Evolutionary conservation across 2,888 invertebrate genomes (phyloP), one percentile per base, ranked within the genome.

Genomic region (Amphipyra tragopoginis): DNA sequence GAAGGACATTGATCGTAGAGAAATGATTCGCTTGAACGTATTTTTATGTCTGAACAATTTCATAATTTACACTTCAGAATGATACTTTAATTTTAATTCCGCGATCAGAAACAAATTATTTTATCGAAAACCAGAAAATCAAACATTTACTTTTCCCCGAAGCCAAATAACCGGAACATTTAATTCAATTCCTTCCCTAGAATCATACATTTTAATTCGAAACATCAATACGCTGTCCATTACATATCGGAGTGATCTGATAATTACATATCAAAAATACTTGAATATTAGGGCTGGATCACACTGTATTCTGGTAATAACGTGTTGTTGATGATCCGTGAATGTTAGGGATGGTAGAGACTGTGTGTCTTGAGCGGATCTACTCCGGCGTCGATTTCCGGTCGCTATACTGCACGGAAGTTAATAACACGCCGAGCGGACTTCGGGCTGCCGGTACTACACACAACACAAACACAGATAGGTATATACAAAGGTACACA

Each of bases 341-440:
- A 53, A 57, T 54, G 51, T 57, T 51, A 59, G 49, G 57, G 60
- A 36, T 53, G 49, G 53, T 63, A 45, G 51, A 53, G 51, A 67
- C 70, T 68, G 73, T 77, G 69, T 75, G 71, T 75, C 74, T 80
- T 82, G 71, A 56, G 63, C 74, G 81, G 77, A 84, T 74, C 77
- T 77, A 83, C 80, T 82, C 72, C 72, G 82, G 81, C 80, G 83
- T 86, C 88, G 87, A 92, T 90, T 88, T 92, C 91, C 92, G 90
- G 88, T 75, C 76, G 77, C 80, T 61, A 70, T 79, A 79, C 75
- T 73, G 77, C 78, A 72, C 89, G 90, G 88, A 90, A 89, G 86
- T 85, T 89, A 89, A 91, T 91, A 91, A 90, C 88, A 87, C 85
- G 86, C 77, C 74, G 75, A 68, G 77, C 73, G 78, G 81, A 82